phyloP scores from a whole-genome alignment of 1,140 invertebrate species.

The Idris sp. region DNA sequence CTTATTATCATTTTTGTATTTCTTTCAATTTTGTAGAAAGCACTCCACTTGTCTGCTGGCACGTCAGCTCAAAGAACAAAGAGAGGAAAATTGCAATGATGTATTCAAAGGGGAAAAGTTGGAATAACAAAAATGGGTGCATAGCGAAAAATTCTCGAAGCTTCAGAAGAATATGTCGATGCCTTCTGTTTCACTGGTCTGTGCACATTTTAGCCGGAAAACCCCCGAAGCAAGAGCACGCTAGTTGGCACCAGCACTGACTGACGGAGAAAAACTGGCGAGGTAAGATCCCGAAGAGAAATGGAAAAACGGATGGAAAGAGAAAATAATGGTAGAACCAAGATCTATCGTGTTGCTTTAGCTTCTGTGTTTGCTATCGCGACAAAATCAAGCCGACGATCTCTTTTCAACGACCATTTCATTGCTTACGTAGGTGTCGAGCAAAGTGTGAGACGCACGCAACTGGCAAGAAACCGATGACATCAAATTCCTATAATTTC shows the following conservation, averaged over 20 bases:
- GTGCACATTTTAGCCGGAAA: constrained; percentile 44
- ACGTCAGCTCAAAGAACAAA: constrained; percentile 43
- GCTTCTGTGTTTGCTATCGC: constrained; percentile 42
- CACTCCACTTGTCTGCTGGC: constrained; percentile 29
- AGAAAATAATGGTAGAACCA: constrained; percentile 51
- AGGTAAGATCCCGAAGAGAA: constrained; percentile 28
- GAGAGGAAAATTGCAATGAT: constrained; percentile 50
- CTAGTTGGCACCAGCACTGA: too few species aligned
- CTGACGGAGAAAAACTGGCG: too few species aligned
- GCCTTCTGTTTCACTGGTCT: constrained; percentile 49
- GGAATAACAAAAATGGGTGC: constrained; percentile 33
- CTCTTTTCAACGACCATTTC: constrained; percentile 48
- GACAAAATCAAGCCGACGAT: constrained; percentile 34
- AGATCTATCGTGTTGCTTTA: constrained; percentile 51
- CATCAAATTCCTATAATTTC: constrained; percentile 44
- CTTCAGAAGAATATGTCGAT: constrained; percentile 53
- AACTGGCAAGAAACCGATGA: constrained; percentile 41
- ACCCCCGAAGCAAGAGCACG: too few species aligned
- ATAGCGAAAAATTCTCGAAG: constrained; percentile 37
- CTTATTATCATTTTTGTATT: constrained; percentile 23
- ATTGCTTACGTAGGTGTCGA: constrained; percentile 43
- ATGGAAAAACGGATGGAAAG: constrained; percentile 42
- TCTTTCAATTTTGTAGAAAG: constrained; percentile 36
- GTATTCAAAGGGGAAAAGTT: constrained; percentile 52
- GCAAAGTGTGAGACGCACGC: constrained; percentile 28